A percentile compares a stretch with the other conserved stretches of the same genome.
Evolutionary conservation across 1,140 invertebrate species (phyloP).

Genomic region (Papilio dardanus): DNA sequence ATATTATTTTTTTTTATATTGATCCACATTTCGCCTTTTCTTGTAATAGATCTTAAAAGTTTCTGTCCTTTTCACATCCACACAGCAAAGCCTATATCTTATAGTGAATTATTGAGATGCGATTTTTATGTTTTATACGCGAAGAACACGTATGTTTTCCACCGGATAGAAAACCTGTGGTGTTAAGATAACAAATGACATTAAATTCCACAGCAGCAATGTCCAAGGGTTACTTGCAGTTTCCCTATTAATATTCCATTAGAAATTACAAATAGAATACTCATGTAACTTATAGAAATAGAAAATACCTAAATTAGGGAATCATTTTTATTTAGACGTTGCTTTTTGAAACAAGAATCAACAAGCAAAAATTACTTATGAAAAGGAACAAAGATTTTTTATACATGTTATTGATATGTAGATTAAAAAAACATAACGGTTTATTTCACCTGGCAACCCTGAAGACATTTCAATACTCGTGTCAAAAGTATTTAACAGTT

Average conservation of each 20-base stretch:
- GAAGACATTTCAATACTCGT: background rate
- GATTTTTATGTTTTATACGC: background rate
- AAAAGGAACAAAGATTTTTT: background rate
- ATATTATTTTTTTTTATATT: too few species aligned
- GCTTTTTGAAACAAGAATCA: background rate
- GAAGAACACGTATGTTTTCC: background rate
- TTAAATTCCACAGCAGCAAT: too few species aligned
- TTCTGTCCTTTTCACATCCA: too few species aligned
- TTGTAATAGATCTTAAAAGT: too few species aligned
- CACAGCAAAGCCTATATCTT: background rate
- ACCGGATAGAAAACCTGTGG: background rate
- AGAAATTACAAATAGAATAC: background rate
- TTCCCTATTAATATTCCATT: background rate
- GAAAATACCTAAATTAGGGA: background rate
- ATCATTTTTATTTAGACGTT: background rate
- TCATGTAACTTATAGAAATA: background rate
- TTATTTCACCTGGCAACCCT: slow-evolving; percentile 18
- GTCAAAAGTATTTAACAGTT: slow-evolving; percentile 28
- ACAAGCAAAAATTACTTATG: background rate
- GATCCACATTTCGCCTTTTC: background rate
- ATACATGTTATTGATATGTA: slow-evolving; percentile 11
- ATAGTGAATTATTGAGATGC: background rate
- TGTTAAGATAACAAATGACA: background rate
- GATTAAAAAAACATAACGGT: slow-evolving; percentile 19
- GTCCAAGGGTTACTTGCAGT: background rate